phyloP scores from a whole-genome alignment of 2,113 vertebrate genomes.

The Vulpes lagopus region DNA sequence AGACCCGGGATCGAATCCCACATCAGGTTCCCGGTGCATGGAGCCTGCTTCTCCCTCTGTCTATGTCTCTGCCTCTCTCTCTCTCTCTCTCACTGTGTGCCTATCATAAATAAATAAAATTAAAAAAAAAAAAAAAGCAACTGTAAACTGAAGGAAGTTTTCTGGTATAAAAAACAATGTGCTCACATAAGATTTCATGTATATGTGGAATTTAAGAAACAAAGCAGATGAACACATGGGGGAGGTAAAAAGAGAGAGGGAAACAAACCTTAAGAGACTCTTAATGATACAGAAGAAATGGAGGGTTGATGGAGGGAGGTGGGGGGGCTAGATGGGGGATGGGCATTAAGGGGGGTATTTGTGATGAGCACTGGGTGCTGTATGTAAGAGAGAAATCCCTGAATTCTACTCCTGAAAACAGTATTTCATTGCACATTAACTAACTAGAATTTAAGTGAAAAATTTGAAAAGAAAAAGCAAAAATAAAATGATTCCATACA shows the following conservation, averaged over 20 bases:
- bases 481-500: background rate
- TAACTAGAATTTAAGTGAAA: background rate
- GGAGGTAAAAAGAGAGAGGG: background rate
- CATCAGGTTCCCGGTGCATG: too few relatives aligned
- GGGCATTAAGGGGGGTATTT: background rate
- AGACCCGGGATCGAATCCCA: too few relatives aligned
- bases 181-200: background rate
- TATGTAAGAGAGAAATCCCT: background rate
- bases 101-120: too few relatives aligned
- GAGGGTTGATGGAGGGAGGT: background rate
- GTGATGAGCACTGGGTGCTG: background rate
- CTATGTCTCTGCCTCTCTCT: too few relatives aligned
- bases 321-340: background rate
- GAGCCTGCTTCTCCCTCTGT: too few relatives aligned
- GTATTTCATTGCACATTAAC: too few relatives aligned
- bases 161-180: background rate
- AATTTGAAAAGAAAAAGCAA: background rate
- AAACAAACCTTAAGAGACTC: background rate
- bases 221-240: background rate
- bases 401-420: background rate
- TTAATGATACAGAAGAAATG: background rate
- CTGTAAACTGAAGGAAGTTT: background rate
- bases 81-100: too few relatives aligned
- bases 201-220: background rate
- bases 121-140: background rate